phyloP scores from a whole-genome alignment of 2,113 vertebrate genomes.

The Periophthalmodon schlosseri region DNA sequence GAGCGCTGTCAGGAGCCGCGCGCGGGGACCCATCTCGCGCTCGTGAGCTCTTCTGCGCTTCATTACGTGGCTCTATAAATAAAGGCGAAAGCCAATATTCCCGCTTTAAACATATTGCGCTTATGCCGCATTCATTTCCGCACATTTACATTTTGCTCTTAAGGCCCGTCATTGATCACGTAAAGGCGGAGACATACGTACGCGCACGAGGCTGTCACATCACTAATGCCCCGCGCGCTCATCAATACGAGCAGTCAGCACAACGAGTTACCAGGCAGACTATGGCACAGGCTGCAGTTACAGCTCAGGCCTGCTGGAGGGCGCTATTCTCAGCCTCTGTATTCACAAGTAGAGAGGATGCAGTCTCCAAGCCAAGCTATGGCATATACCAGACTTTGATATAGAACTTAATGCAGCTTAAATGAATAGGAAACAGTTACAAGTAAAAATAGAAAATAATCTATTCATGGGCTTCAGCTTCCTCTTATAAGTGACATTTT shows the following conservation, averaged over 20 bases:
- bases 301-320: slow-evolving; percentile 51
- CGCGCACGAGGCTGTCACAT: neutral
- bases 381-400: no score
- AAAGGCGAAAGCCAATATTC: neutral
- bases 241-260: slow-evolving; percentile 55
- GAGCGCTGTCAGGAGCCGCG: no score
- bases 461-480: no score
- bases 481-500: no score
- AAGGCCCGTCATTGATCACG: neutral
- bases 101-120: neutral
- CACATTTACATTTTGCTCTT: neutral
- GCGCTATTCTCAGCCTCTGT: slow-evolving; percentile 26
- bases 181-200: neutral
- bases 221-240: neutral
- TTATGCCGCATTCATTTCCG: neutral
- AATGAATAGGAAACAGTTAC: no score
- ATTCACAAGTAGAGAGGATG: slow-evolving; percentile 56
- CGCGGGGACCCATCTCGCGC: no score
- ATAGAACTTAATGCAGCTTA: no score
- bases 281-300: neutral
- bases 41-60: no score
- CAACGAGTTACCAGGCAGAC: slow-evolving; percentile 73
- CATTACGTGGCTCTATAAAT: neutral
- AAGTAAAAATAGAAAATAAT: slow-evolving; percentile 43
- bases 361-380: slow-evolving; percentile 62